phyloP scores from a whole-genome alignment of 2,113 vertebrate genomes.

The Polyodon spathula region DNA sequence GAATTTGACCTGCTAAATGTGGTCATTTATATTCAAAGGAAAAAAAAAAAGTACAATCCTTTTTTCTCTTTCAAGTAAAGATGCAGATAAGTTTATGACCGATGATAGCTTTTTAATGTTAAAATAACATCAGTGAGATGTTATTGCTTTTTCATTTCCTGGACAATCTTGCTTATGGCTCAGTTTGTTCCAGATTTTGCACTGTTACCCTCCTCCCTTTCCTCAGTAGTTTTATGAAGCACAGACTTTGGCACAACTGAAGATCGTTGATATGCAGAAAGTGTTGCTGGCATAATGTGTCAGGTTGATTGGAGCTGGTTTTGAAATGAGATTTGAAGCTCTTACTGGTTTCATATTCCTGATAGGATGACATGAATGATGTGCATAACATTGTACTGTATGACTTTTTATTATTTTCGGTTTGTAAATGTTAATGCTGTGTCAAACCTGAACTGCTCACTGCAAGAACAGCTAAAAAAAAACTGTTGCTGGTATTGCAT shows the following conservation, averaged over 20 bases:
- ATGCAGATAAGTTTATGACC: conserved; percentile 50
- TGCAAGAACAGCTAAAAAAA: conserved; percentile 6
- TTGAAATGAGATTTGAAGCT: conserved; percentile 61
- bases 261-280: conserved; percentile 84
- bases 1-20: too few relatives aligned
- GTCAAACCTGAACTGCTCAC: conserved; percentile 10
- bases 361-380: conserved; percentile 74
- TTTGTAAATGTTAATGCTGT: conserved; percentile 36
- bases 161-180: conserved; percentile 43
- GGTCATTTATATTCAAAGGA: not conserved
- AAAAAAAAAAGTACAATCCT: conserved; percentile 9
- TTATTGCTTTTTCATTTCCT: conserved; percentile 76
- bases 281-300: conserved; percentile 59
- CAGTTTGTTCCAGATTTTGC: conserved; percentile 35
- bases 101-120: conserved; percentile 56
- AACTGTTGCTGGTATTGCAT: conserved; percentile 3
- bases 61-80: conserved; percentile 25
- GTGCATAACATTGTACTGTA: conserved; percentile 46
- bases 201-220: conserved; percentile 25
- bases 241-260: conserved; percentile 59
- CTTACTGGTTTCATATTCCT: conserved; percentile 68
- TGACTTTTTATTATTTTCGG: conserved; percentile 48
- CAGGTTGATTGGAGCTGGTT: conserved; percentile 60
- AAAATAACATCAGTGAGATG: conserved; percentile 39
- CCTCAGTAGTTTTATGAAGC: conserved; percentile 65